Evolutionary conservation across 35 echinoderm and acorn worm genomes (phyloP).

Genomic region (Eucidaris tribuloides): DNA sequence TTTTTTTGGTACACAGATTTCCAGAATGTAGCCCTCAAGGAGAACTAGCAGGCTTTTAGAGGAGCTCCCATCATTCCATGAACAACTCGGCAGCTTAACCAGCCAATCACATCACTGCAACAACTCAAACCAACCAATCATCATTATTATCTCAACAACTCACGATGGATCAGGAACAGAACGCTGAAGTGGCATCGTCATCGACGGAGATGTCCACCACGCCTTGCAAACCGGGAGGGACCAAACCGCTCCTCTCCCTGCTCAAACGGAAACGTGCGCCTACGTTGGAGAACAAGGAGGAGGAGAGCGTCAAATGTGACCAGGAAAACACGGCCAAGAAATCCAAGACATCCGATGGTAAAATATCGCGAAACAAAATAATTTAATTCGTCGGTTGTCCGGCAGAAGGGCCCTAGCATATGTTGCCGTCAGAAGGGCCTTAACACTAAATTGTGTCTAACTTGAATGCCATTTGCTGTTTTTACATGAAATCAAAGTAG

Average conservation of each 20-base stretch:
- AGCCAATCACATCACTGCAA: neutral
- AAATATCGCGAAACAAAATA: neutral
- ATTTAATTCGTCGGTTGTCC: neutral
- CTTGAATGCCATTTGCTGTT: too few relatives aligned
- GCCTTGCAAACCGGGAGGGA: neutral
- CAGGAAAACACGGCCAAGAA: neutral
- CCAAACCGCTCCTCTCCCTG: neutral
- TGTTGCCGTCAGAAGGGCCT: too few relatives aligned
- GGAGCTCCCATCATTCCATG: neutral
- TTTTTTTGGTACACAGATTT: too few relatives aligned
- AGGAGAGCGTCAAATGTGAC: neutral
- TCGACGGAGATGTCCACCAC: neutral
- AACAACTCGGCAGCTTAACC: neutral
- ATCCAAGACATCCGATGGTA: neutral
- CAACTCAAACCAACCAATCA: conserved; percentile 21
- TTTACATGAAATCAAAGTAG: too few relatives aligned
- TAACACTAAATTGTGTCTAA: neutral
- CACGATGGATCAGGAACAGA: conserved; percentile 20
- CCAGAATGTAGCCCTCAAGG: neutral
- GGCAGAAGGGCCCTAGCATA: neutral
- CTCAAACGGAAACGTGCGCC: neutral
- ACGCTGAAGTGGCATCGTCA: neutral
- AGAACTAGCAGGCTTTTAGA: neutral
- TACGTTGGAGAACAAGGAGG: neutral
- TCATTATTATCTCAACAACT: neutral